Base-by-base conservation (phyloP, 2,797 vertebrate species). In the Enteromius mattozi region DNA sequence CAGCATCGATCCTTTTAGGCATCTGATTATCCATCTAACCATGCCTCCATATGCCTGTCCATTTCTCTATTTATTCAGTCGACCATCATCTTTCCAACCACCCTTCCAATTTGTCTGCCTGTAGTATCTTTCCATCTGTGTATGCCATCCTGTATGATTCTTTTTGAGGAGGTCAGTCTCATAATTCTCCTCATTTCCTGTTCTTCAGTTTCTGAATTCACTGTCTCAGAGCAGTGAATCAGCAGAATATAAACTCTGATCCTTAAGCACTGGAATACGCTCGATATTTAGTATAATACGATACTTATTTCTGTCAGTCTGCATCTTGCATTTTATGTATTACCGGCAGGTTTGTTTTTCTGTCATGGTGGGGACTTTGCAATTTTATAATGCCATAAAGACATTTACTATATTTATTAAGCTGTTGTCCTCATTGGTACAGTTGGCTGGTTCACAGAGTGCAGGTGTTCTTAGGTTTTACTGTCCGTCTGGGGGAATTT, bases 181-280 rank as follows among this genome's bases (percentile, higher is more conserved):
- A n/a, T 40, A 72, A 51, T 54, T 66, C 42, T 68, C 40, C 27
- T 42, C 16, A 40, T 63, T 66, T 51, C 47, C 19, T 80, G 10
- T 78, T 27, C 30, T 27, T 68, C 65, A 45, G 65, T 78, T 5
- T 83, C 61, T 66, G 6, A 42, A 17, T 21, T 80, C 59, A 75
- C 42, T 37, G 12, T 78, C 24, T 49, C 45, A 59, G 56, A 33
- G 27, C 33, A 82, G 30, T 83, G 83, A 86, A 79, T 81, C 81
- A 70, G 69, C 84, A 65, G 70, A 84, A 86, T 84, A 84, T 68
- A 68, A 83, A 56, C 70, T 76, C 37, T 68, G 69, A 72, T 86
- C 78, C 61, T 82, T 79, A 87, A 75, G 54, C 63, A 47, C 54
- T 82, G 79, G 78, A 87, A 85, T 84, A 66, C 35, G 65, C 45